These are phyloP conservation scores for Zootermopsis nevadensis DNA, from an alignment of 2,888 invertebrate species.

Conservation along the genomic window DNA sequence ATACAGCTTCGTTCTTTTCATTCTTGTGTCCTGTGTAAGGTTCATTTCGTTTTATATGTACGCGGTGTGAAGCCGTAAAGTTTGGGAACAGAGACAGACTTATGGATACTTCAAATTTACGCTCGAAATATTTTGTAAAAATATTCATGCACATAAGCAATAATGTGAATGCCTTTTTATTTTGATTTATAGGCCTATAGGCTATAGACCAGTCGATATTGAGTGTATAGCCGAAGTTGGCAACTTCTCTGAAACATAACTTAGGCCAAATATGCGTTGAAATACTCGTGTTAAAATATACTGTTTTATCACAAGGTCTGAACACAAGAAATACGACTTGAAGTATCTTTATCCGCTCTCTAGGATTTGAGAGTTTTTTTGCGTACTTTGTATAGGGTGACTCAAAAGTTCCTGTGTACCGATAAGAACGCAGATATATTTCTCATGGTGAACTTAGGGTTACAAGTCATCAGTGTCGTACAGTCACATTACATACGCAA, in stretches of 20 bases:
- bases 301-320: no score
- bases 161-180: not conserved
- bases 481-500: no score
- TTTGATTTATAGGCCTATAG: constrained; percentile 1
- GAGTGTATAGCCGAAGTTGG: not conserved
- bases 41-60: no score
- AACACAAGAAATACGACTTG: not conserved
- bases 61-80: not conserved
- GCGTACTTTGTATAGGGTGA: not conserved
- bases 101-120: not conserved
- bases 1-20: no score
- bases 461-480: no score
- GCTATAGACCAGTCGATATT: not conserved
- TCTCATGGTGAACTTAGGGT: no score
- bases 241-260: not conserved
- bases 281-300: not conserved
- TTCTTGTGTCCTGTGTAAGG: no score
- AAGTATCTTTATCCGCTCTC: not conserved
- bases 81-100: not conserved
- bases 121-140: constrained; percentile 3
- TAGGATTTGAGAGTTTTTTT: not conserved
- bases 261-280: not conserved
- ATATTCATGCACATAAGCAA: constrained; percentile 5
- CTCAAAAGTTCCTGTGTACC: no score
- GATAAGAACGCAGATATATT: no score